Conservation (phyloP, 2,113 vertebrate genomes). For the Malurus cyaneus region DNA sequence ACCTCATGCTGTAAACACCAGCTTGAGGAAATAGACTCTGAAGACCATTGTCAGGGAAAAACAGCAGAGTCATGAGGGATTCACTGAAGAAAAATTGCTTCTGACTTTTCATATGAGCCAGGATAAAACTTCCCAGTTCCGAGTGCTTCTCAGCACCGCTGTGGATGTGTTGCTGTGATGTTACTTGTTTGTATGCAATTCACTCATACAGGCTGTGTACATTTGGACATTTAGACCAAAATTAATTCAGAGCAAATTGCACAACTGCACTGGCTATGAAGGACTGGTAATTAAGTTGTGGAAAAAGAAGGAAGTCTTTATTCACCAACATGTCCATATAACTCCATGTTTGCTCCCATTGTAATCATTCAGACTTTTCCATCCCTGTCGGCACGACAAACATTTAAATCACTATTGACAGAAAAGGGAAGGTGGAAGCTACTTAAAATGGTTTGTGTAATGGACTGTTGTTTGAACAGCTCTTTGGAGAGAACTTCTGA, state of each 20-base stretch:
- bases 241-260: not conserved
- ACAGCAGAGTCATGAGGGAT: not conserved
- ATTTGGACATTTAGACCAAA: not conserved
- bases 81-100: not conserved
- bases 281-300: not conserved
- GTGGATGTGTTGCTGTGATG: not conserved
- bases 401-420: not conserved
- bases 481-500: not conserved
- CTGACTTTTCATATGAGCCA: not conserved
- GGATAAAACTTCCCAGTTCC: not conserved
- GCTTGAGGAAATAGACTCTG: not conserved
- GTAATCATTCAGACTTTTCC: not conserved
- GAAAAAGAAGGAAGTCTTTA: not conserved
- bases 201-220: not conserved
- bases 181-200: not conserved
- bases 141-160: not conserved
- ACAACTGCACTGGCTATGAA: not conserved
- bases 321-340: not conserved
- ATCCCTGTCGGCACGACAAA: not conserved
- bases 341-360: not conserved
- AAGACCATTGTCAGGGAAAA: not conserved
- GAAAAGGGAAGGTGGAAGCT: not conserved
- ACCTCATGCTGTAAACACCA: not conserved
- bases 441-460: not conserved
- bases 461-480: not conserved